A percentile compares a stretch with the other conserved stretches of the same genome.
These are phyloP conservation scores for Merodon equestris DNA, from an alignment of 2,888 invertebrate species.

Conservation along the genomic window DNA sequence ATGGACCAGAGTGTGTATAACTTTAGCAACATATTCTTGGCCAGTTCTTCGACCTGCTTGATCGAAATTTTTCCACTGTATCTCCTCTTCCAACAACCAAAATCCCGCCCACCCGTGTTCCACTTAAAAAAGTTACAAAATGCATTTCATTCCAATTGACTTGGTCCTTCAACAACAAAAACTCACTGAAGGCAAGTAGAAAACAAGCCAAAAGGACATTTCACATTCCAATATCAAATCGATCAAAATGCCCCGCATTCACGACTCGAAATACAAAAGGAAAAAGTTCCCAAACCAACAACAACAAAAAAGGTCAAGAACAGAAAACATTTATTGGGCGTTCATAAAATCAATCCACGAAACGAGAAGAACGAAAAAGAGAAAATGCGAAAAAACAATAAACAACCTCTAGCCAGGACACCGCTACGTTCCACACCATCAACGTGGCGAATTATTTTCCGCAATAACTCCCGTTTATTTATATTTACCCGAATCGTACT, in stretches of 20 bases:
- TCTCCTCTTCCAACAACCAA: too few relatives aligned
- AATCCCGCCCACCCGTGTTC: conserved; percentile 3
- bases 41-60: too few relatives aligned
- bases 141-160: conserved; percentile 45
- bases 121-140: conserved; percentile 27
- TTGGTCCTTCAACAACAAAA: too few relatives aligned
- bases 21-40: too few relatives aligned
- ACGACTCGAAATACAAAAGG: too few relatives aligned
- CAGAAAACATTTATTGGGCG: conserved; percentile 45
- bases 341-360: conserved; percentile 51
- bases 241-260: conserved; percentile 32
- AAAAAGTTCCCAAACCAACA: conserved; percentile 20
- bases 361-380: conserved; percentile 3
- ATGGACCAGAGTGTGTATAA: too few relatives aligned
- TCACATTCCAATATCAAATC: conserved; percentile 42
- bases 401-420: conserved; percentile 10
- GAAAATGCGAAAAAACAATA: conserved; percentile 9
- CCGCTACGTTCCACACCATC: conserved; percentile 34
- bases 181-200: too few relatives aligned
- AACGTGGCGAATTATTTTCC: conserved; percentile 32
- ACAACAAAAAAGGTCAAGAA: conserved; percentile 60
- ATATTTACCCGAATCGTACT: conserved; percentile 21
- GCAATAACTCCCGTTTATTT: conserved; percentile 60
- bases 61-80: too few relatives aligned
- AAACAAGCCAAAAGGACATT: conserved; percentile 11